Evolutionary conservation across 2,888 invertebrate species (phyloP).

Genomic region (Xylocampa areola): DNA sequence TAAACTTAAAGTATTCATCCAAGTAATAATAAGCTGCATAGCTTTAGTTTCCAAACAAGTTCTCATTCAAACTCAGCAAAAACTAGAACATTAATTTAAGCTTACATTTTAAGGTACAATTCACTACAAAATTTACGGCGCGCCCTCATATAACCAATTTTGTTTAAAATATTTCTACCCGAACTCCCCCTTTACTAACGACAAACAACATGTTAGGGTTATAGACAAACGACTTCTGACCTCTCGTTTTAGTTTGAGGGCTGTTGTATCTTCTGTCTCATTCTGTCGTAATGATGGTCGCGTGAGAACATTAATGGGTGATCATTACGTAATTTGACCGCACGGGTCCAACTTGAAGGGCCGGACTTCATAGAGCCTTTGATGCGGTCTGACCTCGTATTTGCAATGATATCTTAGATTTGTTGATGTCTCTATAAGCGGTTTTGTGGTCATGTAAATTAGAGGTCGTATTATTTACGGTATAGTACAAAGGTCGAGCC

Average conservation of each 20-base stretch:
- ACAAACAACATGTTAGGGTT: constrained; percentile 30
- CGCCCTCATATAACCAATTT: constrained; percentile 33
- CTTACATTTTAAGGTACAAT: constrained; percentile 35
- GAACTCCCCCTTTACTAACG: constrained; percentile 33
- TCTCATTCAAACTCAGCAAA: constrained; percentile 4
- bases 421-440: constrained; percentile 34
- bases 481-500: not conserved
- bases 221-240: constrained; percentile 42
- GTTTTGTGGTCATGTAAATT: constrained; percentile 47
- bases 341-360: constrained; percentile 52
- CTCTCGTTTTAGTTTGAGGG: constrained; percentile 27
- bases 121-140: constrained; percentile 38
- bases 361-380: constrained; percentile 36
- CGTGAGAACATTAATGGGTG: constrained; percentile 60
- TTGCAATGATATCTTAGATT: constrained; percentile 53
- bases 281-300: constrained; percentile 58
- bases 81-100: constrained; percentile 27
- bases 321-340: constrained; percentile 72
- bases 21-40: constrained; percentile 14
- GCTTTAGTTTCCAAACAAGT: constrained; percentile 6
- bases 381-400: constrained; percentile 46
- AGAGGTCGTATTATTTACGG: constrained; percentile 20
- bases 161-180: constrained; percentile 48
- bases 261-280: constrained; percentile 30
- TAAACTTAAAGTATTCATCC: constrained; percentile 1